Evolutionary conservation across 2,797 vertebrate genomes (phyloP).

Genomic region (Halcyon badia): DNA sequence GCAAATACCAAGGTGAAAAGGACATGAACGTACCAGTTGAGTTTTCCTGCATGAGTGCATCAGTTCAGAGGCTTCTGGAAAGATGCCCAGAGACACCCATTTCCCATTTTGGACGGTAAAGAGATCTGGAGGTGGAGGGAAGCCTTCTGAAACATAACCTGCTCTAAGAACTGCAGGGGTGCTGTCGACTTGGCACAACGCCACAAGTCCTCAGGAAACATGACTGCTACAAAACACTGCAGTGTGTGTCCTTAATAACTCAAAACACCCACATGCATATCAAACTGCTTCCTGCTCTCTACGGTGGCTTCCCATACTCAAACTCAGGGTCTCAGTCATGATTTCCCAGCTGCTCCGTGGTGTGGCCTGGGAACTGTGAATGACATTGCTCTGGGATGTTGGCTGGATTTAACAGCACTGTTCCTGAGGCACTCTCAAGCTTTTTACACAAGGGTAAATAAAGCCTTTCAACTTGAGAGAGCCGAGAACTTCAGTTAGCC

Average conservation of each 20-base stretch:
- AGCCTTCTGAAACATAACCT: constrained; percentile 9
- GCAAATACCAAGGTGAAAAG: constrained; percentile 10
- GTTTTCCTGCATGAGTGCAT: background rate
- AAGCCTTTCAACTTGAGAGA: background rate
- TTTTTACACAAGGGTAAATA: background rate
- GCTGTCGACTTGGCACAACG: background rate
- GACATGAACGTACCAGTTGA: background rate
- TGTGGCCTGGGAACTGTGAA: background rate
- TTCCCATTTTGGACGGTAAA: background rate
- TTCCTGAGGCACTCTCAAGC: background rate
- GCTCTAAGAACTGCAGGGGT: background rate
- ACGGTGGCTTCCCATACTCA: background rate
- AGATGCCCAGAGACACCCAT: background rate
- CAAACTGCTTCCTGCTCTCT: background rate
- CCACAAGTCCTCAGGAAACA: background rate
- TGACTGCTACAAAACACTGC: background rate
- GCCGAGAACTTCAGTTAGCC: background rate
- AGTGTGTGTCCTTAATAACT: background rate
- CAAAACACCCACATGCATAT: background rate
- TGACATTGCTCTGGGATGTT: background rate
- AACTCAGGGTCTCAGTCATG: background rate
- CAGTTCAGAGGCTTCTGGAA: constrained; percentile 24
- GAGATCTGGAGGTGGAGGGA: background rate
- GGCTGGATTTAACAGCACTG: background rate
- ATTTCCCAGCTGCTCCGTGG: background rate